Evolutionary conservation across 1,140 invertebrate species (phyloP), one percentile per base, ranked within the genome.

Genomic region (Spodoptera litura): DNA sequence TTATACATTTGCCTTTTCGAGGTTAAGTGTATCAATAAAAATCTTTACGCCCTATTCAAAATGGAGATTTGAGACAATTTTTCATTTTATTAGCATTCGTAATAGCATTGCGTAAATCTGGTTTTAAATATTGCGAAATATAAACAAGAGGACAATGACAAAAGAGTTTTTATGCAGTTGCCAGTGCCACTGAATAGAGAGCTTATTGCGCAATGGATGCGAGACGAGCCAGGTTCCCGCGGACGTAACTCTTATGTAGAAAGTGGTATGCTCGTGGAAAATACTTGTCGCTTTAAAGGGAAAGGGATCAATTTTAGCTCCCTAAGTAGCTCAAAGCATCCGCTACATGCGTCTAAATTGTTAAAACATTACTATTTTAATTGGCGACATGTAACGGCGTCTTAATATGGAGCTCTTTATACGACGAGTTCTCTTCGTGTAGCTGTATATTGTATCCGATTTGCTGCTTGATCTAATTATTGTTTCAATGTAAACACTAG

Each of bases 231-330:
- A 5, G 71, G 85, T 86, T 86, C 83, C 85, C 81, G 81, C 78
- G 83, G 86, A 87, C 81, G 78, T 82, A 80, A 81, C 77, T 73
- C 51, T 20, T 64, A 68, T 55, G 27, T 79, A 84, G 86, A 84
- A 87, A 87, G 82, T 74, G 79, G 62, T 76, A 83, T 85, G 84
- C 80, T 58, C 78, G 74, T 78, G 70, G 80, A 78, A 87, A 81
- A 82, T 76, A 73, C 59, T 61, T 78, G 72, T 64, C 66, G 56
- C 27, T 27, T 49, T 56, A 61, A 73, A 83, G 80, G 81, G 81
- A 82, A 81, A 84, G 81, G 79, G 73, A 83, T 81, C 79, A 76
- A 52, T 68, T 70, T 75, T 55, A 74, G 25, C 44, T 79, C 61
- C 44, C 20, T 61, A 64, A 64, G 61, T 64, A 20, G 61, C 20